Percentiles rank a stretch among this genome's conserved stretches.
These are phyloP conservation scores for Tipula helvola DNA, from an alignment of 2,888 invertebrate genomes.

Conservation along the genomic window DNA sequence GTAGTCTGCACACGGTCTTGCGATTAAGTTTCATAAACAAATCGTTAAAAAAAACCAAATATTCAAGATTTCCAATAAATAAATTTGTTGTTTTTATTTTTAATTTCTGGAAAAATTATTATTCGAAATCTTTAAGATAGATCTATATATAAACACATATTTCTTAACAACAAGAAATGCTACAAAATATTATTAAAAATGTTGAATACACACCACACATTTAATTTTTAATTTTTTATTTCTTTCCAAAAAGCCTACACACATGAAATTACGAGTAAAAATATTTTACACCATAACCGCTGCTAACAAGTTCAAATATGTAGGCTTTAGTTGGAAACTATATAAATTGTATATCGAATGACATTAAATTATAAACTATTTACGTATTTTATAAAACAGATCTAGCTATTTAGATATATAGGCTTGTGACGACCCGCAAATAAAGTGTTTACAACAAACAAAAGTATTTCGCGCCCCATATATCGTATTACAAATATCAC, in stretches of 20 bases:
- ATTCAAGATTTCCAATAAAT: background rate
- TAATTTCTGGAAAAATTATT: background rate
- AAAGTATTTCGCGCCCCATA: background rate
- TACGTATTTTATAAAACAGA: too few species aligned
- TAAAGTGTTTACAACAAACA: background rate
- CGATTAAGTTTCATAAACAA: background rate
- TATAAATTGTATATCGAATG: background rate
- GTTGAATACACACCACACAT: background rate
- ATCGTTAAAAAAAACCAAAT: background rate
- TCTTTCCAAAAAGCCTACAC: background rate
- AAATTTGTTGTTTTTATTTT: background rate
- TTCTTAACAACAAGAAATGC: background rate
- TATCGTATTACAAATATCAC: background rate
- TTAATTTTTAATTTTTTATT: background rate
- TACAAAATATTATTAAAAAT: background rate
- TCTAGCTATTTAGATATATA: background rate
- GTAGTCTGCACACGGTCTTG: background rate
- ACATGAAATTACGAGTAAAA: background rate
- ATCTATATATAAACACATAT: background rate
- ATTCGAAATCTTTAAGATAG: background rate
- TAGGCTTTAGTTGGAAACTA: background rate
- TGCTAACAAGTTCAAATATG: background rate
- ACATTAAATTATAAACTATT: background rate
- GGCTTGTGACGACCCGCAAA: background rate
- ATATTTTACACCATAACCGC: background rate